Conservation (phyloP, 1,140 invertebrate genomes). For the Gryon sp. region DNA sequence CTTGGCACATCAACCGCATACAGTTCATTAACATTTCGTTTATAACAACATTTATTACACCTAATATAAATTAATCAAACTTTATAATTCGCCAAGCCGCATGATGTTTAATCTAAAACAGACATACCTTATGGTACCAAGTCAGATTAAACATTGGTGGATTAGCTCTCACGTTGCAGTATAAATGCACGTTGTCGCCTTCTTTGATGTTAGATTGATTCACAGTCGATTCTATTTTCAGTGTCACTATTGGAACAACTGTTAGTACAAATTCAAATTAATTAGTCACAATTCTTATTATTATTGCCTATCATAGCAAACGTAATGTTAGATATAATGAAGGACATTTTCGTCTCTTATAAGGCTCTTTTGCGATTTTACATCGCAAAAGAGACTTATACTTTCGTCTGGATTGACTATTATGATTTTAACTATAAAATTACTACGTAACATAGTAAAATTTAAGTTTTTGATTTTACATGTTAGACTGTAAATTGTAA, state of each 20-base stretch:
- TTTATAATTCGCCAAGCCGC: slow-evolving; percentile 28
- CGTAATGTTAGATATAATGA: no score
- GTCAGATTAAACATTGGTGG: slow-evolving; percentile 80
- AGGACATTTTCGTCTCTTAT: no score
- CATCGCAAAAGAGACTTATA: no score
- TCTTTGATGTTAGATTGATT: slow-evolving; percentile 82
- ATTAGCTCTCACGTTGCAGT: slow-evolving; percentile 82
- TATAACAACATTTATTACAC: slow-evolving; percentile 30
- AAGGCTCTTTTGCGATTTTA: no score
- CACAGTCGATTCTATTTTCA: slow-evolving; percentile 80
- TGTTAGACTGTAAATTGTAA: no score
- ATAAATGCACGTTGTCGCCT: slow-evolving; percentile 79
- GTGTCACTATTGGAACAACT: slow-evolving; percentile 80
- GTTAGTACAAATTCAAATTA: slow-evolving; percentile 49
- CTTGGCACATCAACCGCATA: neutral
- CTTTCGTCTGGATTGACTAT: no score
- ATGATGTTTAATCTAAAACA: slow-evolving; percentile 25
- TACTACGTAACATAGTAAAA: no score
- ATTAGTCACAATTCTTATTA: neutral
- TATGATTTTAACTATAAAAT: no score
- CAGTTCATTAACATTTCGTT: slow-evolving; percentile 42
- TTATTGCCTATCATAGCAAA: no score
- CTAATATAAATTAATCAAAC: slow-evolving; percentile 43
- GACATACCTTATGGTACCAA: slow-evolving; percentile 83
- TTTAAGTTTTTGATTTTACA: no score